Conservation (phyloP, 2,888 invertebrate species). For the Malacosoma neustria region DNA sequence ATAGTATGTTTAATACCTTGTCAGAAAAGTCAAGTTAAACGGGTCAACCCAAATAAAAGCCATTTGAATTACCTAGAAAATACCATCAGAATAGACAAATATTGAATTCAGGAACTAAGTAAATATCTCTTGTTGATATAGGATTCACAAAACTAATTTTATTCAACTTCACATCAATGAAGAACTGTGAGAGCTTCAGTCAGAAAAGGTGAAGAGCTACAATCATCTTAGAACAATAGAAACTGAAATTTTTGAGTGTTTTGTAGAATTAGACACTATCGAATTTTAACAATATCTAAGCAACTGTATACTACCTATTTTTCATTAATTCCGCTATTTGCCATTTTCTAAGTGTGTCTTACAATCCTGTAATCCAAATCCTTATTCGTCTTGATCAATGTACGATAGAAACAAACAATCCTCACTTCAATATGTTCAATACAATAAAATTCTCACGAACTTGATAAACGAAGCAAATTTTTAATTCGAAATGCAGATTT, state of each 20-base stretch:
- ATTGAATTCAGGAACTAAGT: not conserved
- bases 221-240: no score
- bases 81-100: not conserved
- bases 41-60: not conserved
- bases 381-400: not conserved
- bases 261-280: no score
- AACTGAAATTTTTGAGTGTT: no score
- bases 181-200: not conserved
- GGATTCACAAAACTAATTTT: slow-evolving; percentile 7
- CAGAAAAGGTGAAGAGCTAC: no score
- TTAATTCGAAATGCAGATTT: slow-evolving; percentile 60
- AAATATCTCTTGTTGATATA: not conserved
- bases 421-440: slow-evolving; percentile 7
- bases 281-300: no score
- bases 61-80: slow-evolving; percentile 3
- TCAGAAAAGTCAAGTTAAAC: not conserved
- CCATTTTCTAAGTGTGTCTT: no score
- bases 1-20: no score
- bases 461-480: slow-evolving; percentile 47
- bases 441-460: slow-evolving; percentile 41
- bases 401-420: not conserved
- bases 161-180: slow-evolving; percentile 10
- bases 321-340: no score
- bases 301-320: no score
- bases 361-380: no score